phyloP scores from a whole-genome alignment of 37 sponge, comb jelly and placozoan species.

The Tethya wilhelma region DNA sequence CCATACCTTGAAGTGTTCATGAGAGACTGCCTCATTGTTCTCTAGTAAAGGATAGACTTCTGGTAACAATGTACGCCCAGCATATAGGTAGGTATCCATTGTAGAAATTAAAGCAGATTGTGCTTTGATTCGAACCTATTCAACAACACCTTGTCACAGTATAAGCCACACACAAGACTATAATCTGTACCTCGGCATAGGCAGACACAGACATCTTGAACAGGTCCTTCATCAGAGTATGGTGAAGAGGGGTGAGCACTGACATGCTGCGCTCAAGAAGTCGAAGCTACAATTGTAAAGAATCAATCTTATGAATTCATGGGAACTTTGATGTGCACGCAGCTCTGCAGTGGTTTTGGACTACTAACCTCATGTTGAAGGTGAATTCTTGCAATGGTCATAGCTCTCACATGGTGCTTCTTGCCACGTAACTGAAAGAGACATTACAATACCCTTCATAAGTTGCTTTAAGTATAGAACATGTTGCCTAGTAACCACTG shows the following conservation, averaged over 20 bases:
- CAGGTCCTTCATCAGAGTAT: slow-evolving; percentile 42
- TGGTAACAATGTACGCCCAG: slow-evolving; percentile 44
- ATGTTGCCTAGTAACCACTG: slow-evolving; percentile 9
- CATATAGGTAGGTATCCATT: slow-evolving; percentile 51
- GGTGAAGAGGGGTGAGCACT: slow-evolving; percentile 49
- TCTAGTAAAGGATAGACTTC: slow-evolving; percentile 43
- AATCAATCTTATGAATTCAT: too few relatives aligned
- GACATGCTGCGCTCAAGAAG: slow-evolving; percentile 51
- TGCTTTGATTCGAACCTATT: slow-evolving; percentile 68
- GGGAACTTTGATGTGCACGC: too few relatives aligned
- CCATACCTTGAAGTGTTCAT: slow-evolving; percentile 82
- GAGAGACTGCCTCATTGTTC: slow-evolving; percentile 33
- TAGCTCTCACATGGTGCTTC: slow-evolving; percentile 25
- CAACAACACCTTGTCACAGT: too few relatives aligned
- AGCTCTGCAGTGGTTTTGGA: too few relatives aligned
- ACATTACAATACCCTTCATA: too few relatives aligned
- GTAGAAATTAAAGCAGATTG: slow-evolving; percentile 32
- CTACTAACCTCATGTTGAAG: slow-evolving; percentile 72
- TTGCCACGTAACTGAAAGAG: slow-evolving; percentile 40
- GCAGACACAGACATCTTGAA: slow-evolving; percentile 43
- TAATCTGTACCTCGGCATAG: slow-evolving; percentile 77
- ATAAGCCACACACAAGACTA: too few relatives aligned
- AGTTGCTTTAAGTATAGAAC: too few relatives aligned
- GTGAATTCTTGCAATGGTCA: slow-evolving; percentile 43
- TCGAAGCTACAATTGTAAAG: slow-evolving; percentile 29